Conservation (phyloP, 92 coral and sea anemone genomes). For the Epizoanthus scotinus region DNA sequence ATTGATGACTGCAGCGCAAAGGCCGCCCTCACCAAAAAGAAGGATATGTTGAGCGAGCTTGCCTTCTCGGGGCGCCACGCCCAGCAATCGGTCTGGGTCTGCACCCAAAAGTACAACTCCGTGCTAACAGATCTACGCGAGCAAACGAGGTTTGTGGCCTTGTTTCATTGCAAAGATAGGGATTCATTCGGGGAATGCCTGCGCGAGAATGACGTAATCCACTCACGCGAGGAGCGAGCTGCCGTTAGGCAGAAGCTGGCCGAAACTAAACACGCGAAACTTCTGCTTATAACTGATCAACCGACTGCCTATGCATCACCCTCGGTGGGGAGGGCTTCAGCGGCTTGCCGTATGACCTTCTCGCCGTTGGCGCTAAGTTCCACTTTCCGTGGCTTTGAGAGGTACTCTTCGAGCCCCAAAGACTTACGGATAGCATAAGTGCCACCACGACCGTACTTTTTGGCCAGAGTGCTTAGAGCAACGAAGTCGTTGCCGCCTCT, state of each 20-base stretch:
- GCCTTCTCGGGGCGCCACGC: conserved; percentile 13
- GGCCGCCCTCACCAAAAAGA: conserved; percentile 16
- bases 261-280: background rate
- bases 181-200: conserved; percentile 4
- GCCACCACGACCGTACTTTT: background rate
- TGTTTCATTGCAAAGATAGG: background rate
- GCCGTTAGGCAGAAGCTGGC: conserved; percentile 14
- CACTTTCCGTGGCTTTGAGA: background rate
- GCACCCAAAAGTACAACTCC: conserved; percentile 13
- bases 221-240: background rate
- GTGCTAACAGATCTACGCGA: conserved; percentile 7
- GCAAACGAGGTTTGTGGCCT: conserved; percentile 11
- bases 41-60: conserved; percentile 5
- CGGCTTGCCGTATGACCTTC: background rate
- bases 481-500: background rate
- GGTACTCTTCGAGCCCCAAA: conserved; percentile 1
- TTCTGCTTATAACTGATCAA: no score
- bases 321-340: background rate
- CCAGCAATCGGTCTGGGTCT: conserved; percentile 19
- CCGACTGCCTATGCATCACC: no score
- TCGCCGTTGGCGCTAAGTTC: background rate
- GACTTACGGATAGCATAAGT: conserved; percentile 7
- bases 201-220: conserved; percentile 9
- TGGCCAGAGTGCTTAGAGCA: conserved; percentile 3
- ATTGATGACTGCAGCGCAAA: conserved; percentile 15